Evolutionary conservation across 2,888 invertebrate species (phyloP).

Genomic region (Melanostoma scalare): DNA sequence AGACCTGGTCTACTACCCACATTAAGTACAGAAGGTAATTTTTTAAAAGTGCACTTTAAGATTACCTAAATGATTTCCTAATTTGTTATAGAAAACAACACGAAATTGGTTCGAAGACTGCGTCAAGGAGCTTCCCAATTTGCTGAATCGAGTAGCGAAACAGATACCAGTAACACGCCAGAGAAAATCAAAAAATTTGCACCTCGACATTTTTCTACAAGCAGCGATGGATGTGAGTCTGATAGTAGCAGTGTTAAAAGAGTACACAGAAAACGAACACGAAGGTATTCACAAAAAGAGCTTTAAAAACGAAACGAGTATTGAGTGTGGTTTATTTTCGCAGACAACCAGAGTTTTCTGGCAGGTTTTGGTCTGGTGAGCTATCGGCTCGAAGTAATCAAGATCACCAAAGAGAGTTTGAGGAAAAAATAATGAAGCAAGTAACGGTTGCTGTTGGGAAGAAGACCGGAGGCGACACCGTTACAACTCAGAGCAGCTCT

Average conservation of each 20-base stretch:
- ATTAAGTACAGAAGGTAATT: constrained; percentile 76
- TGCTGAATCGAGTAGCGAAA: constrained; percentile 79
- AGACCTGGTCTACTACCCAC: constrained; percentile 80
- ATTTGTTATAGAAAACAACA: constrained; percentile 75
- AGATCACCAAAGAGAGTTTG: constrained; percentile 92
- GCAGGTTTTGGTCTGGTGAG: constrained; percentile 89
- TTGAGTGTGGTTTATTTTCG: neutral
- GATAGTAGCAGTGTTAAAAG: constrained; percentile 77
- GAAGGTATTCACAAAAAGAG: constrained; percentile 24
- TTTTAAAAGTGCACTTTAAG: neutral
- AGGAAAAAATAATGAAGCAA: constrained; percentile 88
- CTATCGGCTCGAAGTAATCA: constrained; percentile 92
- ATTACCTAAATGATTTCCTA: neutral
- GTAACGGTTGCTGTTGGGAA: constrained; percentile 80
- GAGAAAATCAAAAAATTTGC: constrained; percentile 53
- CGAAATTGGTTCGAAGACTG: constrained; percentile 75
- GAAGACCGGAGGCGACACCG: constrained; percentile 79
- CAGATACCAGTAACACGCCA: constrained; percentile 77
- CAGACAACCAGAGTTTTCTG: constrained; percentile 80
- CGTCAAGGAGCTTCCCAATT: constrained; percentile 64
- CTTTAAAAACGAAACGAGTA: neutral
- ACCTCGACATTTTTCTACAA: constrained; percentile 76
- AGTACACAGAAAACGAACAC: constrained; percentile 68
- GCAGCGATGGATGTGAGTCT: constrained; percentile 82
- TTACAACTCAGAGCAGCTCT: constrained; percentile 74